phyloP scores from a whole-genome alignment of 2,888 invertebrate species.

The Carpatolechia fugitivella region DNA sequence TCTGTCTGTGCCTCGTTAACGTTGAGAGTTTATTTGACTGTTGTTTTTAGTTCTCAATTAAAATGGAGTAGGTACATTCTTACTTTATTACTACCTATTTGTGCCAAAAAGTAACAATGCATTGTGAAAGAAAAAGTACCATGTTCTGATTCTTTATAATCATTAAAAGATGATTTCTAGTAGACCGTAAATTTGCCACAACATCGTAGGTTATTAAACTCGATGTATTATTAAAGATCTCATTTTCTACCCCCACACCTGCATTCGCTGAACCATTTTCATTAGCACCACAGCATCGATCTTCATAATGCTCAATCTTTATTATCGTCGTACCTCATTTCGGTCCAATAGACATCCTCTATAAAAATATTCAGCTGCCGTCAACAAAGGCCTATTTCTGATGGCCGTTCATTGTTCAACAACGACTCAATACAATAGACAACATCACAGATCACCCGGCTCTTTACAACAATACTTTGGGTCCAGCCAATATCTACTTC shows the following conservation, averaged over 20 bases:
- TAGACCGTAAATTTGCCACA: background rate
- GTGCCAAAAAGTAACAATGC: background rate
- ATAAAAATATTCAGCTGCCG: constrained; percentile 69
- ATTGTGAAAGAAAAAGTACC: no score
- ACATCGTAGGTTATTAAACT: background rate
- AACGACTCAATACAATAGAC: constrained; percentile 54
- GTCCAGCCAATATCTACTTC: constrained; percentile 48
- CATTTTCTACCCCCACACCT: constrained; percentile 1
- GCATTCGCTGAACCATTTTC: constrained; percentile 7
- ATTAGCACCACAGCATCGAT: constrained; percentile 5
- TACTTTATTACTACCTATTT: background rate
- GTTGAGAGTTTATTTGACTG: constrained; percentile 67
- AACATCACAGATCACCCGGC: constrained; percentile 66
- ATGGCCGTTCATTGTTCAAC: constrained; percentile 74
- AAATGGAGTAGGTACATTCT: background rate
- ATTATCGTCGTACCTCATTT: constrained; percentile 46
- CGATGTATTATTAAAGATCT: background rate
- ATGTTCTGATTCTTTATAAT: no score
- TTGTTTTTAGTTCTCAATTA: constrained; percentile 33
- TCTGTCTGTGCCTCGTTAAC: constrained; percentile 68
- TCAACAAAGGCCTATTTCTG: constrained; percentile 57
- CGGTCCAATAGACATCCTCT: constrained; percentile 53
- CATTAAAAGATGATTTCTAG: background rate
- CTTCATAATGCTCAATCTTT: constrained; percentile 18
- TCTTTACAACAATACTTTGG: constrained; percentile 53